These are phyloP conservation scores for Stercorarius parasiticus DNA, from an alignment of 2,113 vertebrate species.

Conservation along the genomic window DNA sequence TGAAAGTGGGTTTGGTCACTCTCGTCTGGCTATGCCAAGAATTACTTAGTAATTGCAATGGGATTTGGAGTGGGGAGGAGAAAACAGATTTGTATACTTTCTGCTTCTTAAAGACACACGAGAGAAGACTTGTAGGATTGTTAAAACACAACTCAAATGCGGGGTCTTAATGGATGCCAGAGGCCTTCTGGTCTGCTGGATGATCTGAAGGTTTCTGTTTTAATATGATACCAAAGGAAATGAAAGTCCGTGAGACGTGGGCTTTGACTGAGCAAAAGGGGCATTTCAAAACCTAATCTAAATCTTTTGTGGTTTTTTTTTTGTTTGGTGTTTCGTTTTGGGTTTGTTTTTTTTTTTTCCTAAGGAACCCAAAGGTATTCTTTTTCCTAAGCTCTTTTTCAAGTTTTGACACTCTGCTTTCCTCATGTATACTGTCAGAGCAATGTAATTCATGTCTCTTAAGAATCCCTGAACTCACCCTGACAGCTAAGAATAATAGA, in stretches of 20 bases:
- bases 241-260: neutral
- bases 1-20: neutral
- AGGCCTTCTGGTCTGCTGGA: neutral
- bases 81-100: neutral
- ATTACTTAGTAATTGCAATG: neutral
- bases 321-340: neutral
- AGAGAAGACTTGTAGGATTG: neutral
- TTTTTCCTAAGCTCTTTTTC: neutral
- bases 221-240: neutral
- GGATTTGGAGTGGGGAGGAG: neutral
- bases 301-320: neutral
- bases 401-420: neutral
- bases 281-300: neutral
- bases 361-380: neutral
- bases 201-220: neutral
- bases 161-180: neutral
- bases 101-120: neutral
- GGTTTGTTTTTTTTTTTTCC: neutral
- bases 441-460: neutral
- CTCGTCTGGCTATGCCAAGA: neutral
- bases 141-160: fast-evolving
- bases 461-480: neutral
- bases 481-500: neutral
- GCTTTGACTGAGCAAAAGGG: neutral
- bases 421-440: neutral